Base-by-base conservation (phyloP, 2,888 invertebrate species). In the Carpatolechia fugitivella region DNA sequence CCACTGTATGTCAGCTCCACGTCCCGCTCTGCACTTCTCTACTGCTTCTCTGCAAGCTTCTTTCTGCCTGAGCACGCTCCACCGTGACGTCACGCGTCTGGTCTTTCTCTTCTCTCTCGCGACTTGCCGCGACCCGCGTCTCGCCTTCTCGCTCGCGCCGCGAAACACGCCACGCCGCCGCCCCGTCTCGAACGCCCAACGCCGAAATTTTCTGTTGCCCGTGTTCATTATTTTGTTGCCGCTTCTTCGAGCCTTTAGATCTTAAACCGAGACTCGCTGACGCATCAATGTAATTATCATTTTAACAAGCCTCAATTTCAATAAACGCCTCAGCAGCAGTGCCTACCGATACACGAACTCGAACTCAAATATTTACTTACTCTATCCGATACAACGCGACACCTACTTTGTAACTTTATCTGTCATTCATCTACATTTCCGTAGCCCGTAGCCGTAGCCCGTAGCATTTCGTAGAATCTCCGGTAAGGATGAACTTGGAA, bases 1-100 rank as follows among this genome's bases (percentile, higher is more conserved):
- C 82, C 80, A 88, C 84, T 86, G 87, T 80, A 84, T 88, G 84
- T 84, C 80, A 83, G 85, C 85, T 85, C 87, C 85, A 85, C 85
- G 82, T 88, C 87, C 89, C 86, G 86, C 87, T 88, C 87, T 88
- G 89, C 89, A 89, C 89, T 88, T 88, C 89, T 89, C 88, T 88
- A 88, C 88, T 89, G 89, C 89, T 89, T 88, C 88, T 89, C 88
- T 88, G 89, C 89, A 89, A 89, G 89, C 89, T 90, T 90, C 77
- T 88, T 88, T 88, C 85, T 88, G 89, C 89, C 88, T 89, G 80
- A 84, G 89, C 89, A 88, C 89, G 85, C 87, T 83, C 84, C 82
- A 83, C 78, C 79, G 84, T 80, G 77, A 76, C 75, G 77, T 81
- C 74, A 24, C 24, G 24, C 79, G 64, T 78, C 60, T 78, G 73